phyloP scores from a whole-genome alignment of 2,888 invertebrate genomes.

The Drosophila anomalata region DNA sequence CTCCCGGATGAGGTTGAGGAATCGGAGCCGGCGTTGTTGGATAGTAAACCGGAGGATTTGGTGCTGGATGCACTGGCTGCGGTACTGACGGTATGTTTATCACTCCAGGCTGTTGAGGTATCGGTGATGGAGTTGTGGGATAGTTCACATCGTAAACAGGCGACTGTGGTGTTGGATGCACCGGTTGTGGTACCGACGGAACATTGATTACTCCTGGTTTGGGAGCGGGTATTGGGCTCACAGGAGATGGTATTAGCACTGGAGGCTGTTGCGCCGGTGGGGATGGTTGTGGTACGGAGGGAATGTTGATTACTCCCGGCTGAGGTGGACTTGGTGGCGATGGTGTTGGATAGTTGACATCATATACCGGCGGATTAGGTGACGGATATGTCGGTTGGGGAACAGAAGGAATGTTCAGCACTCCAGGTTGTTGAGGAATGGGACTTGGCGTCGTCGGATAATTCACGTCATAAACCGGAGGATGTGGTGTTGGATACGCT shows the following conservation, averaged over 20 bases:
- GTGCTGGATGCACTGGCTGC: slow-evolving; percentile 69
- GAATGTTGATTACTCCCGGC: slow-evolving; percentile 29
- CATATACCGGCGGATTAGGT: slow-evolving; percentile 25
- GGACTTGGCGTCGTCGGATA: slow-evolving; percentile 9
- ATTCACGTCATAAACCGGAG: slow-evolving; percentile 54
- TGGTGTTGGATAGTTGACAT: slow-evolving; percentile 27
- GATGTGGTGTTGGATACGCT: slow-evolving; percentile 73
- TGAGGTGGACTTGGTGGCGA: slow-evolving; percentile 4
- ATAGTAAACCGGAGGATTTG: slow-evolving; percentile 48
- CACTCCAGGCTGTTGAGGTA: slow-evolving; percentile 25
- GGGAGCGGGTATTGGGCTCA: slow-evolving; percentile 11
- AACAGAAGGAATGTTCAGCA: slow-evolving; percentile 44
- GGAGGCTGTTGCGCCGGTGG: slow-evolving; percentile 31
- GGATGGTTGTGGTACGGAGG: slow-evolving; percentile 7
- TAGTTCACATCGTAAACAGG: slow-evolving; percentile 38
- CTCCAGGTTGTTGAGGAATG: slow-evolving; percentile 28
- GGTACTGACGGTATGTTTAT: slow-evolving; percentile 58
- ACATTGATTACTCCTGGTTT: slow-evolving; percentile 50
- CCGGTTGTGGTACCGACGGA: slow-evolving; percentile 49
- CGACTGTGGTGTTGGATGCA: slow-evolving; percentile 20
- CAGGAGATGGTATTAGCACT: slow-evolving; percentile 25
- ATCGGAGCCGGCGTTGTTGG: slow-evolving; percentile 3
- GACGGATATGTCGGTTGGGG: slow-evolving; percentile 26
- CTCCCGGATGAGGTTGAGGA: slow-evolving; percentile 20
- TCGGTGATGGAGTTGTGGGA: slow-evolving; percentile 27